Percentiles rank a stretch among this genome's conserved stretches.
Conservation (phyloP, 2,113 vertebrate genomes). For the Psittacula cyanocephala region DNA sequence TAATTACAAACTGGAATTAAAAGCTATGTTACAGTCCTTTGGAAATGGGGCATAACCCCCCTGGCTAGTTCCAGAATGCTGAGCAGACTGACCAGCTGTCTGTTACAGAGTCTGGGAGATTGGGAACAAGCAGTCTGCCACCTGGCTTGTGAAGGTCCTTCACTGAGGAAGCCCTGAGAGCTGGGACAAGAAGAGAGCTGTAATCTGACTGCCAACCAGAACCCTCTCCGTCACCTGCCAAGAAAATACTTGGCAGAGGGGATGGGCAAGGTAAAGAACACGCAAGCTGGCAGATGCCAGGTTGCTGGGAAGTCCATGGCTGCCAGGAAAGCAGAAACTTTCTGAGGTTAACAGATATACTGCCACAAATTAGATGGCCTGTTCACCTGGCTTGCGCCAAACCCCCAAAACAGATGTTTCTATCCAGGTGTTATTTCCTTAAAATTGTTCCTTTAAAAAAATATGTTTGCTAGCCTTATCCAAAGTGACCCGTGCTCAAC, state of each 20-base stretch:
- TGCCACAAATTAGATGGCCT: not conserved
- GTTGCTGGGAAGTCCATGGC: not conserved
- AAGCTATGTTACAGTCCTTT: not conserved
- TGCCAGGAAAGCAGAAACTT: not conserved
- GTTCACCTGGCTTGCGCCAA: not conserved
- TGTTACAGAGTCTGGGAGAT: not conserved
- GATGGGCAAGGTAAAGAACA: not conserved
- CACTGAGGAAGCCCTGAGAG: not conserved
- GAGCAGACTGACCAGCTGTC: not conserved
- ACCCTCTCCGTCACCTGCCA: rapidly evolving
- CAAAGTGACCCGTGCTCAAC: not conserved
- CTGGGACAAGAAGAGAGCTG: rapidly evolving
- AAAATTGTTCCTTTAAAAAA: not conserved
- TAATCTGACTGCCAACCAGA: not conserved
- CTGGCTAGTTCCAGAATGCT: not conserved
- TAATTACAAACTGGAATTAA: not conserved
- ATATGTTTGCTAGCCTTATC: not conserved
- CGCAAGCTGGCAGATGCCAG: not conserved
- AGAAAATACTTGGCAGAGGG: not conserved
- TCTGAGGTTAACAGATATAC: not conserved
- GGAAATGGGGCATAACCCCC: not conserved
- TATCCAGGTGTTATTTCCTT: not conserved
- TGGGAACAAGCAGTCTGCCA: not conserved
- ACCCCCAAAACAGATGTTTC: not conserved
- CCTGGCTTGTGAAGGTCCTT: not conserved